Conservation (phyloP, 2,113 vertebrate genomes). For the Callaeas wilsoni region DNA sequence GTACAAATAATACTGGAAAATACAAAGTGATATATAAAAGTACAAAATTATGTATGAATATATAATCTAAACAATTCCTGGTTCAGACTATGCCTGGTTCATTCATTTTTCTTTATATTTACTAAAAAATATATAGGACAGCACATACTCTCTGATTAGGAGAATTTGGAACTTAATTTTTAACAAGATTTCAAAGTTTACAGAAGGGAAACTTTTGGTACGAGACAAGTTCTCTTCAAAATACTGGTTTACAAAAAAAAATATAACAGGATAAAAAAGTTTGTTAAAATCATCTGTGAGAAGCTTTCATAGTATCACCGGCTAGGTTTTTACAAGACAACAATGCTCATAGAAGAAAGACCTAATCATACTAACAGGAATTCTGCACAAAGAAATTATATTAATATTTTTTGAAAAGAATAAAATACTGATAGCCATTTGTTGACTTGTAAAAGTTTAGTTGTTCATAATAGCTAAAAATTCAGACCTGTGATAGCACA, state of each 20-base stretch:
- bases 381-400: neutral
- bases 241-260: neutral
- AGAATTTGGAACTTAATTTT: neutral
- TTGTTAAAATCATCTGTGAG: neutral
- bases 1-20: neutral
- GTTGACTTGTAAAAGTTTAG: neutral
- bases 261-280: neutral
- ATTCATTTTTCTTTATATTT: neutral
- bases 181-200: neutral
- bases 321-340: neutral
- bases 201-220: neutral
- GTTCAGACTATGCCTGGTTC: neutral
- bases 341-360: neutral
- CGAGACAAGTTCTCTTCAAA: neutral
- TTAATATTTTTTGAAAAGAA: neutral
- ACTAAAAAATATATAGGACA: neutral
- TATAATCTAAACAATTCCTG: neutral
- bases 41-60: slow-evolving; percentile 16
- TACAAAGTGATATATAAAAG: neutral
- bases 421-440: neutral
- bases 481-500: neutral
- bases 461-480: neutral
- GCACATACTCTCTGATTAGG: neutral
- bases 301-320: neutral
- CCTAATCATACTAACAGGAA: neutral